A percentile compares a stretch with the other conserved stretches of the same genome.
phyloP scores from a whole-genome alignment of 2,888 invertebrate genomes.

The Andrena bucephala region DNA sequence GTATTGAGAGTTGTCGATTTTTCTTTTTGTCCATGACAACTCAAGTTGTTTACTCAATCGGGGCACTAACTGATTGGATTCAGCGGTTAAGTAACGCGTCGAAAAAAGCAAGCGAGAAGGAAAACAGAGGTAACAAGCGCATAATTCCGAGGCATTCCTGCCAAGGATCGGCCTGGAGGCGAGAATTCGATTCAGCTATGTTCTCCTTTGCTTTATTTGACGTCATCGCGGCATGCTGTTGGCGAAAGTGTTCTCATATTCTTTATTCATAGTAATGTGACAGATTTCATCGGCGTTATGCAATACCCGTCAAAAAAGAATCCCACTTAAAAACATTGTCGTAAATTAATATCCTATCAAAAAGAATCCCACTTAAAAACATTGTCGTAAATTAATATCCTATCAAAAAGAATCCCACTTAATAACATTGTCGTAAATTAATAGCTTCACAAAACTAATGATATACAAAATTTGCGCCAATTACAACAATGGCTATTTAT shows the following conservation, averaged over 20 bases:
- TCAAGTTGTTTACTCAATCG: not conserved
- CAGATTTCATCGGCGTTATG: not conserved
- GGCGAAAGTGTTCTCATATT: slow-evolving; percentile 49
- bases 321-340: too few relatives aligned
- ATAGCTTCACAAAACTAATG: too few relatives aligned
- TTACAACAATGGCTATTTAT: too few relatives aligned
- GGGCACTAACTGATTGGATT: not conserved
- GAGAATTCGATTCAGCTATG: slow-evolving; percentile 41
- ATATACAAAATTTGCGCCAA: too few relatives aligned
- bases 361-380: too few relatives aligned
- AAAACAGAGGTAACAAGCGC: slow-evolving; percentile 36
- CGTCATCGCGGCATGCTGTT: not conserved
- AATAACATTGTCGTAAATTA: too few relatives aligned
- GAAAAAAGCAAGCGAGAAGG: slow-evolving; percentile 15
- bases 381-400: too few relatives aligned
- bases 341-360: too few relatives aligned
- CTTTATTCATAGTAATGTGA: slow-evolving; percentile 27
- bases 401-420: too few relatives aligned
- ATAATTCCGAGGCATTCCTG: slow-evolving; percentile 53
- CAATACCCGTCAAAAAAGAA: too few relatives aligned
- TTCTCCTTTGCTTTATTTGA: slow-evolving; percentile 38
- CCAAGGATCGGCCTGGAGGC: slow-evolving; percentile 58
- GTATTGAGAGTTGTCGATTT: not conserved
- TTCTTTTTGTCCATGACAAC: too few relatives aligned
- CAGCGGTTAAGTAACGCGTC: slow-evolving; percentile 21